Base-by-base conservation (phyloP, 2,113 vertebrate species). In the Vicugna pacos region DNA sequence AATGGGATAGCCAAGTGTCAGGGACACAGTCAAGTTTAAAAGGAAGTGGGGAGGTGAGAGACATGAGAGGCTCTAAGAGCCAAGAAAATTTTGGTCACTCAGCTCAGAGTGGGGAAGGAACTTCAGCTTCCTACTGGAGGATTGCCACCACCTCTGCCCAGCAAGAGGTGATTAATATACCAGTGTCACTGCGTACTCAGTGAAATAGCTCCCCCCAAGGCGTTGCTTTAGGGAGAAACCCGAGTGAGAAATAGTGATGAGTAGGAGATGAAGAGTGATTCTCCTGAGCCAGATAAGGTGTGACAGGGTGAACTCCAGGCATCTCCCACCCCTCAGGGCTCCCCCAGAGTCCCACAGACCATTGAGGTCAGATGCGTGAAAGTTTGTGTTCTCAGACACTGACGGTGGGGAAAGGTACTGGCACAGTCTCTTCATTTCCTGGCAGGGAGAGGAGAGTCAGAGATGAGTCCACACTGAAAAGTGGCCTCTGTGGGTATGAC, bases 401-500 rank as follows among this genome's bases (percentile, higher is more conserved):
- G 38, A 1, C 28, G 4, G 4, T 0, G 26, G 32, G 35, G 32
- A n/a, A 28, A 58, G 32, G 46, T 11, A 8, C n/a, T 6, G 38
- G 42, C 19, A 6, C 28, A 11, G 73, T 5, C 70, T 19, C 75
- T 73, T 17, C 56, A 9, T 8, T n/a, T 26, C 77, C 69, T 10
- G 77, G 69, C 2, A 28, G 32, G 8, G 60, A 30, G 56, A 26
- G 15, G 69, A n/a, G 56, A 19, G 8, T 30, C 46, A 35, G 17
- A 64, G 26, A 9, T 19, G 16, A 14, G 38, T 5, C 32, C 19
- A 16, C 50, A 1, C 8, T 11, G 60, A 26, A 42, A 19, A 42
- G 72, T n/a, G 52, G 20, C 54, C 72, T 28, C 42, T 48, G 1
- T 2, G 24, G 70, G 12, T 46, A 22, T 6, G 11, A 56, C 2